phyloP scores from a whole-genome alignment of 2,888 invertebrate species.

The Osmoderma eremita region DNA sequence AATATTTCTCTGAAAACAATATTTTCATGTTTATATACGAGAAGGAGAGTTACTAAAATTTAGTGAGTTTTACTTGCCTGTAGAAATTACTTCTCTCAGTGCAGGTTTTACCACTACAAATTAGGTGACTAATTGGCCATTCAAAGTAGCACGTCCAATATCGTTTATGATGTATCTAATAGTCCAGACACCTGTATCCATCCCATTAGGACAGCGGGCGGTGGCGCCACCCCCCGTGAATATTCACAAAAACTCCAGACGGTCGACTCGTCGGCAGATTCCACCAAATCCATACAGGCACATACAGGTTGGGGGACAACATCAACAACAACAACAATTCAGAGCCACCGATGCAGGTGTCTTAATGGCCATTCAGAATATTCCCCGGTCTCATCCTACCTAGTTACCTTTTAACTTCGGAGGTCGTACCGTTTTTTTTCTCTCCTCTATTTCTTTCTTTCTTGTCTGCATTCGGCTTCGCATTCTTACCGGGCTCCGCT shows the following conservation, averaged over 20 bases:
- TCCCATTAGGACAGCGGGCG: slow-evolving; percentile 49
- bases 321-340: slow-evolving; percentile 28
- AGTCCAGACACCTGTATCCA: slow-evolving; percentile 56
- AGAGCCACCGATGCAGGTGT: slow-evolving; percentile 53
- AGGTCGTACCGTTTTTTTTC: slow-evolving; percentile 30
- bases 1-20: no score
- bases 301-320: slow-evolving; percentile 23
- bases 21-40: no score
- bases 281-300: slow-evolving; percentile 36
- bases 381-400: slow-evolving; percentile 38
- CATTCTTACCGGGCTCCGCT: slow-evolving; percentile 3
- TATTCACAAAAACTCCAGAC: slow-evolving; percentile 50
- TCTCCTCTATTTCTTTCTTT: slow-evolving; percentile 15
- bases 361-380: slow-evolving; percentile 51
- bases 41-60: no score
- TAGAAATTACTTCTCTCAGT: no score
- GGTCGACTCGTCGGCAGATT: slow-evolving; percentile 27
- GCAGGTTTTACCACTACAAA: slow-evolving; percentile 6
- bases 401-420: slow-evolving; percentile 38
- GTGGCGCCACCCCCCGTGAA: slow-evolving; percentile 58
- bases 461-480: slow-evolving; percentile 6
- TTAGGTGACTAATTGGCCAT: slow-evolving; percentile 44
- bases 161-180: slow-evolving; percentile 49
- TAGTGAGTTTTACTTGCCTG: no score
- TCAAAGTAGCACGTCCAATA: slow-evolving; percentile 40